Percentiles rank a stretch among this genome's conserved stretches.
These are phyloP conservation scores for Brachyistius frenatus DNA, from an alignment of 2,113 vertebrate species.

Conservation along the genomic window DNA sequence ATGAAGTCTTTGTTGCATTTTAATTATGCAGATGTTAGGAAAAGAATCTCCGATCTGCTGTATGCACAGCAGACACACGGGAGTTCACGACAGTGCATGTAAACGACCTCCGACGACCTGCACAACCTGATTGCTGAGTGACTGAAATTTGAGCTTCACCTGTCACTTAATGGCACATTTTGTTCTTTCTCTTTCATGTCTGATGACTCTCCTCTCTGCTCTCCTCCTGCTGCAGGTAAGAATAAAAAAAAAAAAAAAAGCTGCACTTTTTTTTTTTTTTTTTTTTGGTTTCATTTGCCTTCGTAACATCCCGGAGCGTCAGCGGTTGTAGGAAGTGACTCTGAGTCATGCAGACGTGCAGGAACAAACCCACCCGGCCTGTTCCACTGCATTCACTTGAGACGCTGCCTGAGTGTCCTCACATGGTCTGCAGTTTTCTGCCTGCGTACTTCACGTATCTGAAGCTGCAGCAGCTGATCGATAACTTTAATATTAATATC, in stretches of 20 bases:
- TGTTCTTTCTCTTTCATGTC: constrained; percentile 53
- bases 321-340: background rate
- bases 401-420: constrained; percentile 8
- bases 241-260: background rate
- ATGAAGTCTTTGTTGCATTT: too few relatives aligned
- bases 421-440: constrained; percentile 12
- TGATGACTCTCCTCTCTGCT: background rate
- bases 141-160: background rate
- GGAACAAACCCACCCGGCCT: constrained; percentile 49
- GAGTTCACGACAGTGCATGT: too few relatives aligned
- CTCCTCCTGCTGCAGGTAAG: constrained; percentile 42
- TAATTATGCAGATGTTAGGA: too few relatives aligned
- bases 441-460: too few relatives aligned
- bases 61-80: too few relatives aligned
- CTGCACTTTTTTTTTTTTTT: too few relatives aligned
- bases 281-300: too few relatives aligned
- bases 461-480: too few relatives aligned
- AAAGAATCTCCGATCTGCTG: too few relatives aligned
- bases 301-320: too few relatives aligned
- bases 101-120: background rate
- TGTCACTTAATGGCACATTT: background rate
- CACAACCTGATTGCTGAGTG: constrained; percentile 21
- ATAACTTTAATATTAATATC: too few relatives aligned
- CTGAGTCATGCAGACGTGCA: constrained; percentile 40
- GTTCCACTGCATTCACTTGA: constrained; percentile 63